Percentiles rank a stretch among this genome's conserved stretches.
phyloP scores from a whole-genome alignment of 2,888 invertebrate species.

The Ptychoptera albimana region DNA sequence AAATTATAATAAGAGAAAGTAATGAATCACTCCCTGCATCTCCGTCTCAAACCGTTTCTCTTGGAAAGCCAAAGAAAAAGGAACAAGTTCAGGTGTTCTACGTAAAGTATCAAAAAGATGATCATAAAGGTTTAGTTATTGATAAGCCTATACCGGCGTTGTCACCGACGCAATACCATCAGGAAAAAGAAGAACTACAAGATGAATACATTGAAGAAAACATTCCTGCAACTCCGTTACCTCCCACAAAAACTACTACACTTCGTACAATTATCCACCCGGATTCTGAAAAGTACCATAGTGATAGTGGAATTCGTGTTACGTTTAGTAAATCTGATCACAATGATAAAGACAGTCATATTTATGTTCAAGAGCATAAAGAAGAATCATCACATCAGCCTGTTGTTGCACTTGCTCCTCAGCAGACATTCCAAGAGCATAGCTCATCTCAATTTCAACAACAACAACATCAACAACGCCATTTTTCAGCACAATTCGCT shows the following conservation, averaged over 20 bases:
- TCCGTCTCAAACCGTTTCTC: conserved; percentile 26
- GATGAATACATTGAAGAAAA: conserved; percentile 28
- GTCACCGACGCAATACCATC: conserved; percentile 50
- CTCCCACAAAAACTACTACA: conserved; percentile 53
- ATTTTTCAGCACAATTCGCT: conserved; percentile 2
- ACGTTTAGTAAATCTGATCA: conserved; percentile 55
- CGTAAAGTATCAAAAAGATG: conserved; percentile 79
- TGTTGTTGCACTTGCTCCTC: conserved; percentile 35
- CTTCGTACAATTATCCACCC: conserved; percentile 71
- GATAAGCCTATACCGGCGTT: conserved; percentile 68
- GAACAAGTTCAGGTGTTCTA: conserved; percentile 84
- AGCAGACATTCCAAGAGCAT: conserved; percentile 8
- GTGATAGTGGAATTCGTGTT: conserved; percentile 63
- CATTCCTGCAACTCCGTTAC: conserved; percentile 36
- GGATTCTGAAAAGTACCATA: conserved; percentile 70
- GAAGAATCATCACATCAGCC: conserved; percentile 51
- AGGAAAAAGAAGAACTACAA: conserved; percentile 34
- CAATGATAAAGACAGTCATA: conserved; percentile 26
- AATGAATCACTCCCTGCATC: conserved; percentile 62
- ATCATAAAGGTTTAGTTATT: conserved; percentile 55
- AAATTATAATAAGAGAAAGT: conserved; percentile 82
- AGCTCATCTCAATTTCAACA: conserved; percentile 7
- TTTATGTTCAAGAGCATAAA: conserved; percentile 32
- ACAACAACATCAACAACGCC: neutral
- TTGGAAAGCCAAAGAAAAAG: conserved; percentile 48